Evolutionary conservation across 2,797 vertebrate species (phyloP).

Genomic region (Chanos chanos): DNA sequence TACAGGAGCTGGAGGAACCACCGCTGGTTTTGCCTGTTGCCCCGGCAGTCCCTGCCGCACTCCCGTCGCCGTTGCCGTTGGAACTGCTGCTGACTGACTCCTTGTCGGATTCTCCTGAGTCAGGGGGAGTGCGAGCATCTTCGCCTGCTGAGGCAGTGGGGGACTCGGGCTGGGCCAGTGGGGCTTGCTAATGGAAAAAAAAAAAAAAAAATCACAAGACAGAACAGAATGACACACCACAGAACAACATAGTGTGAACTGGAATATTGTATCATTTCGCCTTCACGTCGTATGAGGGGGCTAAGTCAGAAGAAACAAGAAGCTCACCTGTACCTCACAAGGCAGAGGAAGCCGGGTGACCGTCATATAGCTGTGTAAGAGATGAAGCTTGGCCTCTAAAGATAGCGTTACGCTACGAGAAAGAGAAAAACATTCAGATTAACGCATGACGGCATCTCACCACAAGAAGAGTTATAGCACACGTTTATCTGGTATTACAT

Average conservation of each 20-base stretch:
- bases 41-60: constrained; percentile 41
- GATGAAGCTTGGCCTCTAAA: constrained; percentile 89
- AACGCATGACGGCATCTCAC: too few relatives aligned
- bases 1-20: constrained; percentile 67
- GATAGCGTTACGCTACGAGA: constrained; percentile 78
- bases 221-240: not conserved
- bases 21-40: constrained; percentile 58
- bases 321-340: constrained; percentile 79
- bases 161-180: constrained; percentile 92
- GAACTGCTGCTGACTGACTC: constrained; percentile 96
- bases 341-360: constrained; percentile 87
- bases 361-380: constrained; percentile 92
- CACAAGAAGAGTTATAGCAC: too few relatives aligned
- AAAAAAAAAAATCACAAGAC: not conserved
- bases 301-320: not conserved
- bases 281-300: too few relatives aligned
- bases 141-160: constrained; percentile 90
- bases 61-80: constrained; percentile 76
- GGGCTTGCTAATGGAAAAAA: constrained; percentile 71
- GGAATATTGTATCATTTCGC: too few relatives aligned
- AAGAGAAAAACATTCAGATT: not conserved
- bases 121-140: constrained; percentile 82
- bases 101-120: constrained; percentile 94
- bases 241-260: not conserved
- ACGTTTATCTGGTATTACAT: too few relatives aligned